phyloP scores from a whole-genome alignment of 2,113 vertebrate genomes.

The Morone saxatilis region DNA sequence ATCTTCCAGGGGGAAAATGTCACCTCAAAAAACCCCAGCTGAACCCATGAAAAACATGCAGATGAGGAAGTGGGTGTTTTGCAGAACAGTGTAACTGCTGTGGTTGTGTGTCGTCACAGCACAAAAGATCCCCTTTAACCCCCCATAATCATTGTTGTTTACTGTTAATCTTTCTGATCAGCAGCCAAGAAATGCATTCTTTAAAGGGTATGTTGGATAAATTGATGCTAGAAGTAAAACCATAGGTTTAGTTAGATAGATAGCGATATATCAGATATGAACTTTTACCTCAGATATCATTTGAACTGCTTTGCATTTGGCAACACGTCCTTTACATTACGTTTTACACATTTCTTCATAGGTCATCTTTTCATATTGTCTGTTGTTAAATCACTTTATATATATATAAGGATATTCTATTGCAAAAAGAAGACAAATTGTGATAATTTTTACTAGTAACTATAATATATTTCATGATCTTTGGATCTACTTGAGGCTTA shows the following conservation, averaged over 20 bases:
- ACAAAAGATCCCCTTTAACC: slow-evolving; percentile 33
- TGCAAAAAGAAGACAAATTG: no score
- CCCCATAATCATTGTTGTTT: slow-evolving; percentile 8
- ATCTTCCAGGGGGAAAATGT: slow-evolving; percentile 34
- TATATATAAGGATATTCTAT: no score
- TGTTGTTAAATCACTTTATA: no score
- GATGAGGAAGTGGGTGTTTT: slow-evolving; percentile 70
- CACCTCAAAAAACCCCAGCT: slow-evolving; percentile 33
- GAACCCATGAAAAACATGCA: slow-evolving; percentile 45
- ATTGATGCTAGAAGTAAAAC: not conserved
- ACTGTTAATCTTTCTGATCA: slow-evolving; percentile 29
- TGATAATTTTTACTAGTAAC: not conserved
- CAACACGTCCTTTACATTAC: no score
- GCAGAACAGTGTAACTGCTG: slow-evolving; percentile 28
- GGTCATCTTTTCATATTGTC: not conserved
- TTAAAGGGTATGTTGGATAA: not conserved
- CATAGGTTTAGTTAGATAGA: no score
- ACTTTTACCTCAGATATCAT: not conserved
- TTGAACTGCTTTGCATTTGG: not conserved
- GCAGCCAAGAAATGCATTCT: not conserved
- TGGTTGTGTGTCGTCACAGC: slow-evolving; percentile 26
- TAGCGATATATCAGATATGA: not conserved
- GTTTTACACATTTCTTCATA: not conserved
- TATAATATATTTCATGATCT: not conserved
- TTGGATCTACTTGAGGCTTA: not conserved